Conservation (phyloP, 1,140 invertebrate genomes). For the Rhopalosiphum maidis region DNA sequence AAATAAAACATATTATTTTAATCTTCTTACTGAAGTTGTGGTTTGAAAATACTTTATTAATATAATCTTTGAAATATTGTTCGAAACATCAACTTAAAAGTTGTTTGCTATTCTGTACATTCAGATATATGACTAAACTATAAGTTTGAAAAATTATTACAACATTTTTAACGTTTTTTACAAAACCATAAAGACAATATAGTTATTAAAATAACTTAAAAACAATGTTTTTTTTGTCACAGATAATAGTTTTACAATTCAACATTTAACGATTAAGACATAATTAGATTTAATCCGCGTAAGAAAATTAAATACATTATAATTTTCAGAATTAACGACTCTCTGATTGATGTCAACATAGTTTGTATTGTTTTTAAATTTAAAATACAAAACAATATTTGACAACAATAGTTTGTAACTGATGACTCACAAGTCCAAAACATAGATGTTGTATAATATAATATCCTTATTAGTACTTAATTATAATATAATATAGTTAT, state of each 20-base stretch:
- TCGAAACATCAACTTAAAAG: not conserved
- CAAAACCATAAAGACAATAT: not conserved
- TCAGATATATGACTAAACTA: not conserved
- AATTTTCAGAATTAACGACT: not conserved
- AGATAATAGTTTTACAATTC: not conserved
- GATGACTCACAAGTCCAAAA: not conserved
- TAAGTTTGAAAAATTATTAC: not conserved
- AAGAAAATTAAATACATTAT: not conserved
- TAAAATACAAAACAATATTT: not conserved
- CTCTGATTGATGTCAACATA: not conserved
- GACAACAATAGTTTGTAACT: not conserved
- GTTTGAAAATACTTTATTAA: not conserved
- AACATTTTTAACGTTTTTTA: not conserved
- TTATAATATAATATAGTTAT: not conserved
- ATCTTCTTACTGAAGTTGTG: not conserved
- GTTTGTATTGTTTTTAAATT: not conserved
- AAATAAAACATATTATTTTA: slow-evolving; percentile 18
- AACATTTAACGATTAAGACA: not conserved
- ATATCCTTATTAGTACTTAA: not conserved
- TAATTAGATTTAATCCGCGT: not conserved
- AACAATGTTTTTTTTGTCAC: not conserved
- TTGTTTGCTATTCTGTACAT: not conserved
- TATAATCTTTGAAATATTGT: not conserved
- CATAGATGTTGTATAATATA: not conserved
- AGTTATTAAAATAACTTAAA: not conserved